Percentiles rank a stretch among this genome's conserved stretches.
Conservation (phyloP, 2,797 vertebrate species). For the Tapera naevia region DNA sequence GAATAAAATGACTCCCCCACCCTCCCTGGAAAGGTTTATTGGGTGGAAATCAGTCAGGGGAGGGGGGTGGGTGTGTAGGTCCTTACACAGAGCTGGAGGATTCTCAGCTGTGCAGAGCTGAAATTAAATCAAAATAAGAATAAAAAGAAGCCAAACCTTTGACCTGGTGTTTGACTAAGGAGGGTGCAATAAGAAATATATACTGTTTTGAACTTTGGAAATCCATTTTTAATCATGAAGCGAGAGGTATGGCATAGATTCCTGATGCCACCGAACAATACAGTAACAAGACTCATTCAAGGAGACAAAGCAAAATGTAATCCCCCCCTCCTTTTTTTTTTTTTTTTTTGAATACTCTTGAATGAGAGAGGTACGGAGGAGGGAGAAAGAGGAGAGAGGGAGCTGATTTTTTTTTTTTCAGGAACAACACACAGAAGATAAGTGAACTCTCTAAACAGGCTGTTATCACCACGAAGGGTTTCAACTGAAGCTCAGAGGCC, state of each 20-base stretch:
- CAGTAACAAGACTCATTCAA: constrained; percentile 29
- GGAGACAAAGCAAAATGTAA: constrained; percentile 47
- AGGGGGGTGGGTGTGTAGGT: neutral
- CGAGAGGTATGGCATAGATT: constrained; percentile 2
- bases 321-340: neutral
- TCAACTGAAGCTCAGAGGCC: constrained; percentile 64
- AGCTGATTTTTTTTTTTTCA: neutral
- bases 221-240: constrained; percentile 54
- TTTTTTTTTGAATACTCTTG: neutral
- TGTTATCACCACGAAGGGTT: neutral
- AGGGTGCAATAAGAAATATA: constrained; percentile 26
- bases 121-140: neutral
- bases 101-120: neutral
- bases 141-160: neutral
- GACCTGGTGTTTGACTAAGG: neutral
- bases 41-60: neutral
- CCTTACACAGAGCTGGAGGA: neutral
- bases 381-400: neutral
- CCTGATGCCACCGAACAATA: constrained; percentile 20
- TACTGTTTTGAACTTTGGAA: constrained; percentile 44
- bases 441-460: constrained; percentile 27
- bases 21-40: neutral
- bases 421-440: constrained; percentile 1
- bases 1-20: neutral
- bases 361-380: neutral